Evolutionary conservation across 1,140 invertebrate species (phyloP), one percentile per base, ranked within the genome.

Genomic region (Nephila pilipes): DNA sequence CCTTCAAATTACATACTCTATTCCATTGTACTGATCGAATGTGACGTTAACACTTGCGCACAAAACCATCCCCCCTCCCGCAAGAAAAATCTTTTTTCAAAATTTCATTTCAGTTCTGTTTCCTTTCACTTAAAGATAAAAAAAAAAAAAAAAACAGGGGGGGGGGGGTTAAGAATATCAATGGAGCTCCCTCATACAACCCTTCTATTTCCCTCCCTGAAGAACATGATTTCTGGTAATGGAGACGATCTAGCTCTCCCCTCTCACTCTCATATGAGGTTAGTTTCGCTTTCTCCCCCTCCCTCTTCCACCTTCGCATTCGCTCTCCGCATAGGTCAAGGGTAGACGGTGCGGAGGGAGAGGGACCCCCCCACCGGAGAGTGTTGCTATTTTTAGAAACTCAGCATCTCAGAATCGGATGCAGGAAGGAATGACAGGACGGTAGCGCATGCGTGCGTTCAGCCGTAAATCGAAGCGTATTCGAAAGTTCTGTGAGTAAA

Each of bases 311-410:
- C n/a, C 10, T 10, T n/a, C n/a, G 22, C 46, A 46, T 46, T 46
- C 12, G 46, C 46, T 46, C 46, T 46, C 46, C 6, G 46, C 46
- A 83, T 36, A 38, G 57, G 58, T 54, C 58, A 87, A 63, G 25
- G 57, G 55, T 87, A 38, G 57, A 22, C 8, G 58, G 29, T 16
- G 46, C n/a, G 54, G 54, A 22, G 83, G 29, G 83, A 57, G 54
- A 20, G 54, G 20, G 20, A 25, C 32, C 46, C 46, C 6, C 46
- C 4, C n/a, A n/a, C n/a, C 16, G 14, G n/a, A 81, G 20, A 6
- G 18, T n/a, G 81, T 29, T 83, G 46, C 81, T 83, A 83, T 83
- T 83, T 83, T 83, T 83, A 83, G 81, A 83, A 83, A 83, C 22
- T 32, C 29, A 32, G 32, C 25, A 75, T 65, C 63, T 25, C 63